phyloP scores from a whole-genome alignment of 1,140 invertebrate species.

The Hylaeus anthracinus region DNA sequence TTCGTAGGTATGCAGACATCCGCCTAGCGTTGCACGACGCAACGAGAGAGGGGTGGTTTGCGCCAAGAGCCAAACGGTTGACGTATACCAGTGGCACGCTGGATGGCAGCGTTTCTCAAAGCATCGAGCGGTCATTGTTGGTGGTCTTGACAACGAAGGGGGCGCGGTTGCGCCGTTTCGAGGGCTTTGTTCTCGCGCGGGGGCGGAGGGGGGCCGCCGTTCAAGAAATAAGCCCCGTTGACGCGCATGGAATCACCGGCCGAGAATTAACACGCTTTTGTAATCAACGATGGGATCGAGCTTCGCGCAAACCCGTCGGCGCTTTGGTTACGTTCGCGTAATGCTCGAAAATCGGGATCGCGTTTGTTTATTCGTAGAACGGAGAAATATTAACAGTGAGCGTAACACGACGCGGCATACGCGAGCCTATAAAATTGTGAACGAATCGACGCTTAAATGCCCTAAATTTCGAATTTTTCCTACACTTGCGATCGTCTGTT shows the following conservation, averaged over 20 bases:
- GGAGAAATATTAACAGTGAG: no score
- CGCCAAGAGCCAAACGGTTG: conserved; percentile 40
- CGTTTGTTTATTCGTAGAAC: no score
- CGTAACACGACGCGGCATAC: no score
- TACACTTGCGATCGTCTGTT: no score
- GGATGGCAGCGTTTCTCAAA: conserved; percentile 12
- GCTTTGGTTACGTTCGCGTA: no score
- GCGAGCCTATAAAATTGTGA: no score
- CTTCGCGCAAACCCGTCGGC: not conserved
- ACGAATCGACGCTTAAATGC: no score
- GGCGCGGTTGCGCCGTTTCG: conserved; percentile 1
- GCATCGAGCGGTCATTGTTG: conserved; percentile 20
- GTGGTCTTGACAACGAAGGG: conserved; percentile 13
- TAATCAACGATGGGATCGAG: not conserved
- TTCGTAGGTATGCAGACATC: conserved; percentile 56
- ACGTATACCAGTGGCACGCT: not conserved
- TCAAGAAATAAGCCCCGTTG: conserved; percentile 3
- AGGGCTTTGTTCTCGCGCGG: not conserved
- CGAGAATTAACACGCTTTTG: not conserved
- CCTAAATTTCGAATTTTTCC: no score
- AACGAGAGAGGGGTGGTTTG: not conserved
- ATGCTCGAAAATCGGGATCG: no score
- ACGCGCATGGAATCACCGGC: not conserved
- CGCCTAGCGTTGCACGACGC: conserved; percentile 30
- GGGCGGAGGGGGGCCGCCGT: not conserved